phyloP scores from a whole-genome alignment of 2,113 vertebrate species.

The Tragelaphus scriptus region DNA sequence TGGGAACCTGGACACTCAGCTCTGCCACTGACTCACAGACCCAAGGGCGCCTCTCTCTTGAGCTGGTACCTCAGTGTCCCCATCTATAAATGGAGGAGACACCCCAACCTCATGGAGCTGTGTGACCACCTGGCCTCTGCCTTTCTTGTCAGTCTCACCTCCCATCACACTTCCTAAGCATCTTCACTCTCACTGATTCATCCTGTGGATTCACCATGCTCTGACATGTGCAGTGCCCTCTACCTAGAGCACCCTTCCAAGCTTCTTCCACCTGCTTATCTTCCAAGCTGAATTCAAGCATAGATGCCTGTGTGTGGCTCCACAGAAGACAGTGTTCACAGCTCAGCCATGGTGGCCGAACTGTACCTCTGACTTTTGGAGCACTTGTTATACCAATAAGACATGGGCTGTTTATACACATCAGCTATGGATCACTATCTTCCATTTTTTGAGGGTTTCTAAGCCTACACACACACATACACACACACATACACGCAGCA shows the following conservation, averaged over 20 bases:
- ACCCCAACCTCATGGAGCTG: background rate
- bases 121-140: background rate
- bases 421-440: background rate
- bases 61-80: background rate
- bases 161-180: background rate
- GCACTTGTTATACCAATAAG: background rate
- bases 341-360: background rate
- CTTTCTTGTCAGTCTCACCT: background rate
- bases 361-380: background rate
- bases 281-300: background rate
- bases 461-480: background rate
- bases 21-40: background rate
- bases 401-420: background rate
- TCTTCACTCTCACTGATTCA: background rate
- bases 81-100: background rate
- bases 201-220: background rate
- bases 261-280: background rate
- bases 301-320: background rate
- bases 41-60: background rate
- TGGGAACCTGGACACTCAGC: background rate
- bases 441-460: background rate
- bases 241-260: background rate
- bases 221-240: background rate
- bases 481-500: rapidly evolving
- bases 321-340: background rate